Evolutionary conservation across 2,797 vertebrate genomes (phyloP), one percentile per base, ranked within the genome.

Genomic region (Enteromius trimaculatus): DNA sequence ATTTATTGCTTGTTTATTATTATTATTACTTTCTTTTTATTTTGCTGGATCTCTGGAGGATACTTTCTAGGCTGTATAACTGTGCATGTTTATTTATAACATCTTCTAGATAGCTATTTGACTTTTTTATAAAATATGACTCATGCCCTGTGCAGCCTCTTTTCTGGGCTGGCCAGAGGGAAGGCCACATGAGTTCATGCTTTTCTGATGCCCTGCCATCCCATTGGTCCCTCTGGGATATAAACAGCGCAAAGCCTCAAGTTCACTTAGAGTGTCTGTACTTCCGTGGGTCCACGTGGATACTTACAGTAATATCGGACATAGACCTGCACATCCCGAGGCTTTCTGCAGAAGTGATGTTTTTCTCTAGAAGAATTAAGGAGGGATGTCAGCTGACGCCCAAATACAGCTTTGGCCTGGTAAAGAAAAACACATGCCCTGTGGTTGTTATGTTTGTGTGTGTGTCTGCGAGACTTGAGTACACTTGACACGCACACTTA

Each of bases 331-430:
- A 55, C 26, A 47, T 65, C 65, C n/a, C 11, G 42, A 23, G 44
- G n/a, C 51, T 53, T 21, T 42, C 69, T 66, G 65, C 71, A 53
- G 37, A 69, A 77, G 47, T 76, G 10, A 83, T 83, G 81, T 83
- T 83, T 77, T 96, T 95, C 90, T 93, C 93, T 89, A 92, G 92
- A 86, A 93, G 92, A 88, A 88, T 87, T 87, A 95, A 95, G 89
- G 92, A 93, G 81, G 93, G 89, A 85, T 90, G 90, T 78, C 92
- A 85, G 47, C 91, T 93, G 89, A 94, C 91, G 81, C 92, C 93
- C 49, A 95, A 95, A 91, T 95, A 95, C 88, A 91, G 81, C 74
- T 83, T 83, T 47, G 81, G 74, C 37, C 65, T 83, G 81, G 81
- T 83, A 77, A 83, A 47, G 23, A 11, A 42, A 65, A 23, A 26